Evolutionary conservation across 2,113 vertebrate genomes (phyloP).

Genomic region (Gracilinanus agilis): DNA sequence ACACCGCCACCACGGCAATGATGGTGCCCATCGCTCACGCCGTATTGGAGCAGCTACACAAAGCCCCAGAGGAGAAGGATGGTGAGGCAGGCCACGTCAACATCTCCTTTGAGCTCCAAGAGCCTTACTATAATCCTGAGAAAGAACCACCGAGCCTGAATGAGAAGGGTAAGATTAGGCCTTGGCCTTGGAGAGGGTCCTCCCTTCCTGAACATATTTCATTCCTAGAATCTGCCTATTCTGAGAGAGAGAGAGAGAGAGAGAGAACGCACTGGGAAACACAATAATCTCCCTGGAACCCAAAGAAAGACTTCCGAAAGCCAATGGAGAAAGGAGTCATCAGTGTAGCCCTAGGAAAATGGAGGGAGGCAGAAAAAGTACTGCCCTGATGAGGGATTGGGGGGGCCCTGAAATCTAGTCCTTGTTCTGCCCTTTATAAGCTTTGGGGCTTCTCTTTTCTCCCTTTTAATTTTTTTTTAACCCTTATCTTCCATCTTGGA

Average conservation of each 20-base stretch:
- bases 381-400: not conserved
- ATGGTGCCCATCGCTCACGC: conserved; percentile 95
- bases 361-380: not conserved
- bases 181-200: not conserved
- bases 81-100: conserved; percentile 66
- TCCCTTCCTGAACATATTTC: not conserved
- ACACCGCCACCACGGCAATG: conserved; percentile 96
- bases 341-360: not conserved
- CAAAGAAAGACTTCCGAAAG: not conserved
- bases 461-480: not conserved
- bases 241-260: not conserved
- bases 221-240: not conserved
- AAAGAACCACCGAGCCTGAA: conserved; percentile 55
- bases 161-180: conserved; percentile 52
- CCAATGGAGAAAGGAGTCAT: not conserved
- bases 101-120: conserved; percentile 84
- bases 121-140: not conserved
- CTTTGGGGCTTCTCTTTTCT: not conserved
- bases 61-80: accelerated
- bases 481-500: no score
- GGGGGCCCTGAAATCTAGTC: not conserved
- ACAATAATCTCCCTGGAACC: not conserved
- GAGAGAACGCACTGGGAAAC: not conserved
- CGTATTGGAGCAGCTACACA: conserved; percentile 90
- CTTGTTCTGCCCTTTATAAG: not conserved